These are phyloP conservation scores for Apogon hyalosoma DNA, from an alignment of 2,797 vertebrate genomes.

Conservation along the genomic window DNA sequence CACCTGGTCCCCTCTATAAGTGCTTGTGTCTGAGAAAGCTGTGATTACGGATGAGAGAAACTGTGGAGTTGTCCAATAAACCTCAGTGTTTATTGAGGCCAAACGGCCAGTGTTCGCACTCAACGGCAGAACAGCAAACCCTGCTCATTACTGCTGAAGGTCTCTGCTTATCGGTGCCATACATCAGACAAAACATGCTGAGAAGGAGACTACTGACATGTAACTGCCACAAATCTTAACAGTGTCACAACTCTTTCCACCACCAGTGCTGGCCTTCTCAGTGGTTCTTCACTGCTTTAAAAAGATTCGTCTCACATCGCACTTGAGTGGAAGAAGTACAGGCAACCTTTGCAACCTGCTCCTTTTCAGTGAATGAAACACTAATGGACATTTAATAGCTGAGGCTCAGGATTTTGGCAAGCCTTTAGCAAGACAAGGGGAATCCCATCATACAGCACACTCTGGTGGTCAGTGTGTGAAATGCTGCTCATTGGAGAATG, in stretches of 20 bases:
- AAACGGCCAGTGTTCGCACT: conserved; percentile 45
- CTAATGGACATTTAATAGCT: conserved; percentile 35
- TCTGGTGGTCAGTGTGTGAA: conserved; percentile 68
- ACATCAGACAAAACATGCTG: conserved; percentile 58
- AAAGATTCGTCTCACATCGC: conserved; percentile 17
- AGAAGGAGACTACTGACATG: conserved; percentile 20
- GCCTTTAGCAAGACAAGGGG: conserved; percentile 16
- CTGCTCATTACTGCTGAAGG: conserved; percentile 56
- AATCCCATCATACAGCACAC: conserved; percentile 64
- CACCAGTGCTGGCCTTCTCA: conserved; percentile 14
- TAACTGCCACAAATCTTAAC: conserved; percentile 28
- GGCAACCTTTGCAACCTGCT: conserved; percentile 11
- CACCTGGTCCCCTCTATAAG: conserved; percentile 58
- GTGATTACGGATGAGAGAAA: conserved; percentile 56
- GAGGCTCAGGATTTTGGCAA: conserved; percentile 33
- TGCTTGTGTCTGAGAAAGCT: conserved; percentile 38
- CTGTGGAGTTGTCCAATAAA: conserved; percentile 41
- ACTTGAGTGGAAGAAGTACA: conserved; percentile 7
- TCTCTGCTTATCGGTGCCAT: conserved; percentile 61
- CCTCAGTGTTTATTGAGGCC: conserved; percentile 57
- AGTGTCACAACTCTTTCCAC: conserved; percentile 15
- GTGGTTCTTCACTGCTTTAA: conserved; percentile 11
- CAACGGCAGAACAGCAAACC: conserved; percentile 24
- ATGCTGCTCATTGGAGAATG: background rate
- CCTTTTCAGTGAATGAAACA: conserved; percentile 14